These are phyloP conservation scores for Hymenopus coronatus DNA, from an alignment of 2,888 invertebrate genomes.

Conservation along the genomic window DNA sequence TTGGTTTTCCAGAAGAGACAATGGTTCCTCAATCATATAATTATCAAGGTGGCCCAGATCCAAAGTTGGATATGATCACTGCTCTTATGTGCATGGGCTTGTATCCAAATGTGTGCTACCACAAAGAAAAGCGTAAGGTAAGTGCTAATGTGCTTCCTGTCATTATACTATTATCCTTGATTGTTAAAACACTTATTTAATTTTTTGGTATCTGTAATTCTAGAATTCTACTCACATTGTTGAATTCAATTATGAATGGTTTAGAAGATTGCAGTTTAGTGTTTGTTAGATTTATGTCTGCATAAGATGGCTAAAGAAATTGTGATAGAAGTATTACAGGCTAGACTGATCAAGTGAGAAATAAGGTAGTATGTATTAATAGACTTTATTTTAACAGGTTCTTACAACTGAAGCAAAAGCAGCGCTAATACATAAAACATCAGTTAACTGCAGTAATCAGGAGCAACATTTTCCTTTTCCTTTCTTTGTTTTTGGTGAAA, in stretches of 20 bases:
- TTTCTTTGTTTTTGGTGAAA: constrained; percentile 97
- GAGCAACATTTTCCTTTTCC: constrained; percentile 88
- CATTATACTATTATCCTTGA: no score
- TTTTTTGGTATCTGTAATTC: no score
- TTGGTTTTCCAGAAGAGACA: constrained; percentile 89
- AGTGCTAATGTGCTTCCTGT: not conserved
- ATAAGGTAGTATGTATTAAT: no score
- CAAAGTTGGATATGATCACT: constrained; percentile 76
- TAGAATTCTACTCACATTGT: no score
- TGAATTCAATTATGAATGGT: no score
- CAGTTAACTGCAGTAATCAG: constrained; percentile 86
- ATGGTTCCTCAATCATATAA: constrained; percentile 72
- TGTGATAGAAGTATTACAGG: no score
- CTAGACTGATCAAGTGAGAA: no score
- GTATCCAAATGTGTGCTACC: constrained; percentile 95
- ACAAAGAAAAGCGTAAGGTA: constrained; percentile 91
- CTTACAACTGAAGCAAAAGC: constrained; percentile 92
- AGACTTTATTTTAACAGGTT: constrained; percentile 55
- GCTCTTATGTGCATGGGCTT: constrained; percentile 86
- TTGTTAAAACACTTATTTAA: no score
- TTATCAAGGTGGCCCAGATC: constrained; percentile 70
- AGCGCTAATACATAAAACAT: constrained; percentile 94
- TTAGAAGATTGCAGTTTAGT: no score
- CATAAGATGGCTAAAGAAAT: no score
- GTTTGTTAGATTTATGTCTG: no score